These are phyloP conservation scores for Drosophila seguyi DNA, from an alignment of 1,140 invertebrate genomes.

Conservation along the genomic window DNA sequence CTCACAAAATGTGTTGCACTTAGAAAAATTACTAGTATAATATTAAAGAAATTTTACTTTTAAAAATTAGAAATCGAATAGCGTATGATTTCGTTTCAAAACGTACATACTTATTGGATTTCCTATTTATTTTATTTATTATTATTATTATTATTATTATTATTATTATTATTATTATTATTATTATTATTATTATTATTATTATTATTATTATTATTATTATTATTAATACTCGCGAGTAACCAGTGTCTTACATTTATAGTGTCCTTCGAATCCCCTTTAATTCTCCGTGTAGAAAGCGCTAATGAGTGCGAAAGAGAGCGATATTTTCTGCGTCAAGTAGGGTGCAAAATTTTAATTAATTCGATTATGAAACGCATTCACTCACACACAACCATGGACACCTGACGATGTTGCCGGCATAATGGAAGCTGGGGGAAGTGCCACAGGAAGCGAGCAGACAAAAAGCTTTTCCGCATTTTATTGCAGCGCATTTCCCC, in stretches of 20 bases:
- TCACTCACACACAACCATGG: conserved; percentile 32
- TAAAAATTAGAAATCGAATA: too few relatives aligned
- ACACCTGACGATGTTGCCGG: conserved; percentile 7
- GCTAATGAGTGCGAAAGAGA: conserved; percentile 2
- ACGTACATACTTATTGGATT: too few relatives aligned
- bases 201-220: too few relatives aligned
- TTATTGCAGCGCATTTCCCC: conserved; percentile 39
- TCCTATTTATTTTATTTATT: too few relatives aligned
- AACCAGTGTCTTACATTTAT: not conserved
- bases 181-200: too few relatives aligned
- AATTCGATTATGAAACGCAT: conserved; percentile 80
- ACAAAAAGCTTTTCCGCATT: conserved; percentile 76
- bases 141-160: too few relatives aligned
- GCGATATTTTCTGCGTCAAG: conserved; percentile 35
- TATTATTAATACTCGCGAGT: too few relatives aligned
- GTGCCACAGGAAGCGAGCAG: conserved; percentile 33
- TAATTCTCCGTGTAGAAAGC: conserved; percentile 2
- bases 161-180: too few relatives aligned
- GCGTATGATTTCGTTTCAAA: not conserved
- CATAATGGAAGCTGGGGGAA: conserved; percentile 8
- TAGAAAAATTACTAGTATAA: not conserved
- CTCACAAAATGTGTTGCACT: conserved; percentile 3
- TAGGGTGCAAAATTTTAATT: conserved; percentile 77
- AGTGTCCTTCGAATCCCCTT: not conserved
- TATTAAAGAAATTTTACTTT: too few relatives aligned